Evolutionary conservation across 2,888 invertebrate genomes (phyloP).

Genomic region (Sesia bembeciformis): DNA sequence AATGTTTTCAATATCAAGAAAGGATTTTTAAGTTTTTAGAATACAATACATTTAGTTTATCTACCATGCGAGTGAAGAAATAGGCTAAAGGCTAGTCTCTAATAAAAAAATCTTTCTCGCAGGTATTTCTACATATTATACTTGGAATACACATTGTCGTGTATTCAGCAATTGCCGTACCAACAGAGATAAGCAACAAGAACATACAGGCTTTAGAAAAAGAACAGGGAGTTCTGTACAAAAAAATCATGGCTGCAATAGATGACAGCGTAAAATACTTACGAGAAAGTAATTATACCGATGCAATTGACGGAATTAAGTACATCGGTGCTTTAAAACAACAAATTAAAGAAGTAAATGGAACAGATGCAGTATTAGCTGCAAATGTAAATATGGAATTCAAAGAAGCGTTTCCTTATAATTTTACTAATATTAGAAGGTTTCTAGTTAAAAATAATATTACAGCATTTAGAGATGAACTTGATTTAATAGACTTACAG

Average conservation of each 20-base stretch:
- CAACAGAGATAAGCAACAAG: slow-evolving; percentile 4
- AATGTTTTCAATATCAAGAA: too few species aligned
- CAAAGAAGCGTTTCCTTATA: neutral
- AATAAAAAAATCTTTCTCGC: too few species aligned
- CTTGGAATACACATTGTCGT: neutral
- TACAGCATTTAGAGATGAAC: neutral
- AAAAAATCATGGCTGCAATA: slow-evolving; percentile 31
- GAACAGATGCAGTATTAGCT: slow-evolving; percentile 2
- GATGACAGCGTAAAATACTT: slow-evolving; percentile 27
- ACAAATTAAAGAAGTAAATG: slow-evolving; percentile 22
- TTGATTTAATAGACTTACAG: neutral
- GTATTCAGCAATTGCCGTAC: neutral
- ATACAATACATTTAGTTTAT: too few species aligned
- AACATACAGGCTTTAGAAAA: slow-evolving; percentile 23
- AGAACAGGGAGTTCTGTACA: slow-evolving; percentile 22
- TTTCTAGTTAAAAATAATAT: neutral
- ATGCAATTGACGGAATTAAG: slow-evolving; percentile 20
- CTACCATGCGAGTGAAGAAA: too few species aligned
- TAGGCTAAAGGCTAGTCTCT: too few species aligned
- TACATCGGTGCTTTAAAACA: slow-evolving; percentile 28
- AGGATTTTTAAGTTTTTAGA: too few species aligned
- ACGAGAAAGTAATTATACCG: slow-evolving; percentile 22
- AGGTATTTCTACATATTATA: too few species aligned
- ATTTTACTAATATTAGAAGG: too few species aligned
- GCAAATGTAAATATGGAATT: neutral